Percentiles rank a stretch among this genome's conserved stretches.
Evolutionary conservation across 1,140 invertebrate genomes (phyloP).

Genomic region (Papilio aristodemus): DNA sequence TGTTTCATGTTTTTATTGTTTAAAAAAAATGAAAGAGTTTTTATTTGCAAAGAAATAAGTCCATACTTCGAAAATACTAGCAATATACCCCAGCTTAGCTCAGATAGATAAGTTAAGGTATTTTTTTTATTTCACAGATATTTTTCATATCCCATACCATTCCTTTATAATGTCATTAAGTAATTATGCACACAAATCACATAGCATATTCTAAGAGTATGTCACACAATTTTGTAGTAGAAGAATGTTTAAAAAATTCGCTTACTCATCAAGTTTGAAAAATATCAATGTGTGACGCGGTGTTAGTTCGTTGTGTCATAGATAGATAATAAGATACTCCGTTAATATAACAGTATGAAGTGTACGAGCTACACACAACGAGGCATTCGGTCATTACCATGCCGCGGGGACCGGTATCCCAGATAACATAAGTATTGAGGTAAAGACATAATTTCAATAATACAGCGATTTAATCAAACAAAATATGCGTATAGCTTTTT

Average conservation of each 20-base stretch:
- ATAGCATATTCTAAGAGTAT: neutral
- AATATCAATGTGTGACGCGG: conserved; percentile 12
- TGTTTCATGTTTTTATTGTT: too few relatives aligned
- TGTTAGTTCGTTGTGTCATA: conserved; percentile 48
- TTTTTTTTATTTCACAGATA: too few relatives aligned
- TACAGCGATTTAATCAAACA: conserved; percentile 41
- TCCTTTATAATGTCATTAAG: neutral
- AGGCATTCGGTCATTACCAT: conserved; percentile 56
- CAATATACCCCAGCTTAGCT: too few relatives aligned
- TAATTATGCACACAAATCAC: neutral
- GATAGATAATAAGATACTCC: conserved; percentile 54
- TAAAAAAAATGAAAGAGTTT: too few relatives aligned
- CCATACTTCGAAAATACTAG: too few relatives aligned
- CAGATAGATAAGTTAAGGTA: too few relatives aligned
- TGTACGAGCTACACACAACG: conserved; percentile 57
- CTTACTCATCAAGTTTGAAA: conserved; percentile 7
- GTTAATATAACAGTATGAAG: conserved; percentile 69
- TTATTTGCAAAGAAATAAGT: too few relatives aligned
- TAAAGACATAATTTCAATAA: conserved; percentile 48
- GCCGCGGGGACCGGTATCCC: conserved; percentile 36
- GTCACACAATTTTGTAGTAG: neutral
- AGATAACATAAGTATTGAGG: conserved; percentile 47
- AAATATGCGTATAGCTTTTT: neutral
- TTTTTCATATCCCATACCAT: too few relatives aligned
- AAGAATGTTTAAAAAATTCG: neutral